Conservation (phyloP, 2,888 invertebrate genomes). For the Drosophila atroscutellata region DNA sequence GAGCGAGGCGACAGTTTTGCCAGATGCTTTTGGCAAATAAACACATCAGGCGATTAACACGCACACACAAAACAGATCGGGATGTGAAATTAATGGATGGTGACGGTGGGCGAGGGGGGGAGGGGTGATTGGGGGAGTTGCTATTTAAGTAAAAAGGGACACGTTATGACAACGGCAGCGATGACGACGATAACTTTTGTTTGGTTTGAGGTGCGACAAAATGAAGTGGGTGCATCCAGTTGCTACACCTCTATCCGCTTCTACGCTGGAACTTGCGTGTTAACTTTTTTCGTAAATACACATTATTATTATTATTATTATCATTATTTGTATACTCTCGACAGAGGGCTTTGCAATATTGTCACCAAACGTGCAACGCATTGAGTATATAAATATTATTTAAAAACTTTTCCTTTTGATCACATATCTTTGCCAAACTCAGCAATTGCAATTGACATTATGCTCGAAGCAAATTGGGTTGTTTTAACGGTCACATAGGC, state of each 20-base stretch:
- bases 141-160: not conserved
- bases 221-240: constrained; percentile 23
- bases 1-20: constrained; percentile 17
- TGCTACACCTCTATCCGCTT: not conserved
- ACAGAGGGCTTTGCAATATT: not conserved
- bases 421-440: not conserved
- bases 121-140: not conserved
- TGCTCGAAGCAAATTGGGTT: not conserved
- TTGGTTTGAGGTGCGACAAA: constrained; percentile 55
- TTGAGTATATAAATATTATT: not conserved
- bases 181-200: constrained; percentile 30
- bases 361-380: not conserved
- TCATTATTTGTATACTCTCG: not conserved
- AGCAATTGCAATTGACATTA: not conserved
- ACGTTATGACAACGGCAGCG: constrained; percentile 28
- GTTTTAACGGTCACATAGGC: too few species aligned
- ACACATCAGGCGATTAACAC: constrained; percentile 71
- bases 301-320: constrained; percentile 12
- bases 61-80: constrained; percentile 45
- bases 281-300: constrained; percentile 16
- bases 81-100: not conserved
- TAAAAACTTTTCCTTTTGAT: not conserved
- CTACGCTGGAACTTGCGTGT: constrained; percentile 41
- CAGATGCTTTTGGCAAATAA: constrained; percentile 61
- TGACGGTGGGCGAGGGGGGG: not conserved